A percentile compares a stretch with the other conserved stretches of the same genome.
These are phyloP conservation scores for Morpho helenor DNA, from an alignment of 2,888 invertebrate species.

Conservation along the genomic window DNA sequence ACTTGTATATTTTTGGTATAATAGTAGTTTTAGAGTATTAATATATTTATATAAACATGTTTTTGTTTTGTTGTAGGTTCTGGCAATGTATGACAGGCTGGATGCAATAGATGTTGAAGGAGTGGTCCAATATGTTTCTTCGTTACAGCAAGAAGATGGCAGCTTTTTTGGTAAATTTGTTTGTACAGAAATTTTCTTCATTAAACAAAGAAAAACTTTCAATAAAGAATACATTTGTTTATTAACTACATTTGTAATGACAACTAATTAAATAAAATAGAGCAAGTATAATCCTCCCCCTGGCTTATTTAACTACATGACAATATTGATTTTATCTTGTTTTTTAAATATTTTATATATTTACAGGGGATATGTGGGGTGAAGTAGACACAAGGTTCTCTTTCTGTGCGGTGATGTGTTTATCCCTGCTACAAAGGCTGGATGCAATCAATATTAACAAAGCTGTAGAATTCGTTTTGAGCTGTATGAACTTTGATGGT, in stretches of 20 bases:
- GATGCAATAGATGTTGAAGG: slow-evolving; percentile 89
- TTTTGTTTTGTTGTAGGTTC: slow-evolving; percentile 49
- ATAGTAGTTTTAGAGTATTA: too few species aligned
- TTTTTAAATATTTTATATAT: neutral
- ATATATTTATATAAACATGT: neutral
- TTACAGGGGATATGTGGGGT: slow-evolving; percentile 96
- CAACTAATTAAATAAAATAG: too few species aligned
- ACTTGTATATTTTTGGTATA: too few species aligned
- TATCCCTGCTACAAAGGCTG: slow-evolving; percentile 82
- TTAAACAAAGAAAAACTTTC: too few species aligned
- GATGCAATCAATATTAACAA: slow-evolving; percentile 90
- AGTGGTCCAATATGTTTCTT: slow-evolving; percentile 88
- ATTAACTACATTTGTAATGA: too few species aligned
- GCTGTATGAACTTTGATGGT: slow-evolving; percentile 98
- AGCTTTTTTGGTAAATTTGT: slow-evolving; percentile 84
- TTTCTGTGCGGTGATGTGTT: slow-evolving; percentile 90
- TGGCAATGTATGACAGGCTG: slow-evolving; percentile 87
- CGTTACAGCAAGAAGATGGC: slow-evolving; percentile 94
- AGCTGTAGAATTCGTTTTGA: slow-evolving; percentile 92
- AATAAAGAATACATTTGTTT: too few species aligned
- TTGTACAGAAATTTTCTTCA: too few species aligned
- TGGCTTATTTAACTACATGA: too few species aligned
- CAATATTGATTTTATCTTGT: too few species aligned
- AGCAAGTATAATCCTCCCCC: too few species aligned
- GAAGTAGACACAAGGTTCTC: slow-evolving; percentile 98